Conservation (phyloP, 2,797 vertebrate species). For the Rhincodon typus region DNA sequence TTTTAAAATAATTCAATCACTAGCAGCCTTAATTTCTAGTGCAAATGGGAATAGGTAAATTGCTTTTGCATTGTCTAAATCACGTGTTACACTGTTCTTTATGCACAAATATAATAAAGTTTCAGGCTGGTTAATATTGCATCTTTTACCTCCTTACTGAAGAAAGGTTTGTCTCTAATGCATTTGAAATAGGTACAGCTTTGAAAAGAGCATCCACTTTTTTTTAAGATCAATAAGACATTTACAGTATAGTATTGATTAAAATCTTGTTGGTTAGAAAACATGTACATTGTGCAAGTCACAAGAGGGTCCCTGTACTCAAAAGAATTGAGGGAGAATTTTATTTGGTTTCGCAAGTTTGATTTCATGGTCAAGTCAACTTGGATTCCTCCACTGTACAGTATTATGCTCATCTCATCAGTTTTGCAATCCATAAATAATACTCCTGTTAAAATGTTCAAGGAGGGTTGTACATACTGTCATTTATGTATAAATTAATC, state of each 20-base stretch:
- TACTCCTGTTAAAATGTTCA: neutral
- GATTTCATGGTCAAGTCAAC: neutral
- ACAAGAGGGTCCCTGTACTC: no score
- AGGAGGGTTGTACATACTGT: constrained; percentile 1
- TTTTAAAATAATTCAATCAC: no score
- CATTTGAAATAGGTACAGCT: neutral
- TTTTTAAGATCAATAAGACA: neutral
- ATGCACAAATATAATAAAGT: neutral
- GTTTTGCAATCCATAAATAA: constrained; percentile 40
- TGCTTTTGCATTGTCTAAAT: neutral
- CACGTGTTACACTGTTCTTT: neutral
- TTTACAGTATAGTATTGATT: neutral
- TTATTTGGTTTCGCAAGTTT: neutral
- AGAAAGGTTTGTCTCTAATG: neutral
- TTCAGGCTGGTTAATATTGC: neutral
- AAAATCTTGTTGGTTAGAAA: neutral
- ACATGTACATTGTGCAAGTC: neutral
- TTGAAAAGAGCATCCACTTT: neutral
- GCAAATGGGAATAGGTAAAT: neutral
- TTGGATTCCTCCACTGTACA: neutral
- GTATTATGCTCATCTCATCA: constrained; percentile 9
- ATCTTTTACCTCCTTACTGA: no score
- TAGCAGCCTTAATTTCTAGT: neutral
- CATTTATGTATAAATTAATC: constrained; percentile 35
- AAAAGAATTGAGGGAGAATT: neutral